Percentiles rank a stretch among this genome's conserved stretches.
Evolutionary conservation across 2,797 vertebrate genomes (phyloP).

Genomic region (Chromobotia macracanthus): DNA sequence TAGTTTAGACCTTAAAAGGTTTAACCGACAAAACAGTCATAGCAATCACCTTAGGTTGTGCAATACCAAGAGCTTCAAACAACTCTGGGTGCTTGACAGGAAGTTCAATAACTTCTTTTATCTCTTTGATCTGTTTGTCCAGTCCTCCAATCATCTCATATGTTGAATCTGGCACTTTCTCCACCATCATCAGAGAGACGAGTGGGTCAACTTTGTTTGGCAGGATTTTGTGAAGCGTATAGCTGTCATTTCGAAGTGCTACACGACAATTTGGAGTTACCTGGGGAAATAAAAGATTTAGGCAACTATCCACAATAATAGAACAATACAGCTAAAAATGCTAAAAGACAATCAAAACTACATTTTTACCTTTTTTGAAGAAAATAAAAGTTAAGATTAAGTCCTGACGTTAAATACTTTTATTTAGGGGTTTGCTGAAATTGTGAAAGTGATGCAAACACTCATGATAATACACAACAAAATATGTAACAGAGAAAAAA

Average conservation of each 20-base stretch:
- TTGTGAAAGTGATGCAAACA: neutral
- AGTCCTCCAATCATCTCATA: conserved; percentile 99
- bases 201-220: conserved; percentile 98
- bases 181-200: conserved; percentile 99
- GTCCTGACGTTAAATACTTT: too few relatives aligned
- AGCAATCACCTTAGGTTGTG: conserved; percentile 90
- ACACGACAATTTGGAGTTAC: conserved; percentile 97
- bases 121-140: conserved; percentile 99
- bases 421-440: neutral
- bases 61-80: conserved; percentile 96
- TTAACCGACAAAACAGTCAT: too few relatives aligned
- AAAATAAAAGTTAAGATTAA: too few relatives aligned
- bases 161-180: conserved; percentile 97
- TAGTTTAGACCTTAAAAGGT: neutral
- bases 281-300: conserved; percentile 65
- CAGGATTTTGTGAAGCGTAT: conserved; percentile 97
- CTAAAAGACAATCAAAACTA: too few relatives aligned
- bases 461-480: neutral
- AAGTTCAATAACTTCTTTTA: conserved; percentile 98
- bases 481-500: neutral
- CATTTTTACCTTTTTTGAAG: too few relatives aligned
- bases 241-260: conserved; percentile 95
- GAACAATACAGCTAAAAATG: neutral
- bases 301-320: neutral
- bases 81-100: conserved; percentile 97